Base-by-base conservation (phyloP, 2,888 invertebrate species). In the Orthonevra nobilis region DNA sequence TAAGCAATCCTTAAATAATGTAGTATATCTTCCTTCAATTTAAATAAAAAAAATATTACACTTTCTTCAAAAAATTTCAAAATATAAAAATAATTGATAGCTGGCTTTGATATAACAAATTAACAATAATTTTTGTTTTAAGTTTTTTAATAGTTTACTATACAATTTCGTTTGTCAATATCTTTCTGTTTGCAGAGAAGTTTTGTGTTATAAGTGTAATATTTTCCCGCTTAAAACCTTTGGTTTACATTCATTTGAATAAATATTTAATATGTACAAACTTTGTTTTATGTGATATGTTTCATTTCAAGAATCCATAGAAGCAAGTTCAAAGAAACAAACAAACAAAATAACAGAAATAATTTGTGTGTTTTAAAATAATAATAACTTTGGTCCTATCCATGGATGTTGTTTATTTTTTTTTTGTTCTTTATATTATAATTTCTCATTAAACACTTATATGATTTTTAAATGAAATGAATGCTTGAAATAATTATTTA, bases 151-250 rank as follows among this genome's bases (percentile, higher is more conserved):
- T 20, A 36, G 32, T 6, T 30, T 68, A 79, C 68, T 61, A n/a
- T 73, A 79, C 73, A 79, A 42, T 32, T 36, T 54, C 9, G 30
- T 34, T 58, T 26, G 20, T 38, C 19, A 44, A 30, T 44, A 26
- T 40, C 40, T 56, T 44, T 38, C 30, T 30, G n/a, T 40, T 40
- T 38, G 26, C n/a, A 46, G n/a, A n/a, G n/a, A n/a, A 40, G 28
- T 60, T 23, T 26, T 2, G 40, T 60, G 52, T 73, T 66, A 54
- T 79, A 79, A 79, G 79, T 79, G 79, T 79, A 79, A 79, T 79
- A 79, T 61, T 79, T 79, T 79, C 79, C 79, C 79, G 60, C 73
- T 40, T 42, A 40, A 68, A 44, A 50, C 36, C 42, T 42, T 61
- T 72, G 14, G 36, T 77, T 63, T 58, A 48, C 28, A 48, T 56